Evolutionary conservation across 2,113 vertebrate genomes (phyloP).

Genomic region (Gymnobelideus leadbeateri): DNA sequence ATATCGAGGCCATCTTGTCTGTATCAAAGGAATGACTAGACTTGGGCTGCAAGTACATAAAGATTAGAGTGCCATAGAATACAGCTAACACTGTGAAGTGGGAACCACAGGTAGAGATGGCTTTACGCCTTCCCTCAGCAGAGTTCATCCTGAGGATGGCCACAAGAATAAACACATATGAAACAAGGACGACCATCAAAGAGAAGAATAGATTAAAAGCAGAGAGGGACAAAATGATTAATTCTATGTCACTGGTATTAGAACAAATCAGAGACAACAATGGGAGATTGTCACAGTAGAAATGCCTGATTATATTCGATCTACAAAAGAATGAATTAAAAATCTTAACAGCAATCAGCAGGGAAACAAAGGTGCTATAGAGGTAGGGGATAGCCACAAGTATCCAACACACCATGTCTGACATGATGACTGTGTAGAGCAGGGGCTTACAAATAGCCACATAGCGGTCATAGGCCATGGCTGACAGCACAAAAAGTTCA

Average conservation of each 20-base stretch:
- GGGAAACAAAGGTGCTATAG: conserved; percentile 53
- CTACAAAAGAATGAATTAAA: conserved; percentile 72
- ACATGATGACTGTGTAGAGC: conserved; percentile 60
- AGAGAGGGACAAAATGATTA: conserved; percentile 61
- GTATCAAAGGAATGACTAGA: conserved; percentile 74
- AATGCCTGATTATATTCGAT: conserved; percentile 71
- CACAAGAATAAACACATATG: conserved; percentile 62
- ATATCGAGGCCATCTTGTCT: conserved; percentile 74
- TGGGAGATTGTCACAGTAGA: conserved; percentile 76
- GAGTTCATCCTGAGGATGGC: conserved; percentile 29
- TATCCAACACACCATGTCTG: conserved; percentile 36
- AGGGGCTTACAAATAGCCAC: conserved; percentile 62
- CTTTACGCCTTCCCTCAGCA: conserved; percentile 59
- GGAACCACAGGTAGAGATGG: conserved; percentile 77
- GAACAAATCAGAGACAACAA: conserved; percentile 76
- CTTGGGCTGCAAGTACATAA: conserved; percentile 71
- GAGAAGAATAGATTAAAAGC: conserved; percentile 66
- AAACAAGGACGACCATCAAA: conserved; percentile 56
- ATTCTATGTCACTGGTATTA: conserved; percentile 28
- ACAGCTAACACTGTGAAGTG: conserved; percentile 62
- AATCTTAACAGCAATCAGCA: conserved; percentile 59
- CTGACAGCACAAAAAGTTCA: conserved; percentile 65
- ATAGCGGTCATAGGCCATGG: conserved; percentile 71
- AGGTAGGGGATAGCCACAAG: conserved; percentile 58
- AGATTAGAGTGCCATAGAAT: conserved; percentile 70